Evolutionary conservation across 2,888 invertebrate genomes (phyloP), one percentile per base, ranked within the genome.

Genomic region (Meiosimyza platycephala): DNA sequence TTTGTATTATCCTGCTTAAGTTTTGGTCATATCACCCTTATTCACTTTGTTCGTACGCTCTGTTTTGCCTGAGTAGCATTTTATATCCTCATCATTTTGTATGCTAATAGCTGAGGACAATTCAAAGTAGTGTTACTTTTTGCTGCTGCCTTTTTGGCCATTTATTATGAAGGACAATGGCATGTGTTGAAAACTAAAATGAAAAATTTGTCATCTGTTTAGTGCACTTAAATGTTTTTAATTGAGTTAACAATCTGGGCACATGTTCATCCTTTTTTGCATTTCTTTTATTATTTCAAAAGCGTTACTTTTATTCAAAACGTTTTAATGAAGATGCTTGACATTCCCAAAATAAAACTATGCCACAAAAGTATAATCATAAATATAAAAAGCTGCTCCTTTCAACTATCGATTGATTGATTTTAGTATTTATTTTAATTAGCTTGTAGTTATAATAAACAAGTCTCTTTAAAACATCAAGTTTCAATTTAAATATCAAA

Each of bases 21-120:
- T 70, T 67, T 16, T 52, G n/a, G 50, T 16, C 28, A 65, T 18
- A 48, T 65, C 57, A 48, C 50, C 55, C 59, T 51, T 52, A 18
- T 72, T 62, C 70, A 71, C 52, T 51, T 73, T 71, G 70, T 72
- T 71, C 68, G 73, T 68, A 65, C 18, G 51, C 69, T 40, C 40
- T 40, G 11, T 40, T 40, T 18, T 62, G 18, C 72, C 54, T 72
- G 62, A 72, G 68, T 65, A 70, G 40, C 57, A 62, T 81, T 76
- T 84, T 79, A 82, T 79, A 79, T 82, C 40, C 6, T 40, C 82
- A 82, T 84, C 82, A 84, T 82, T 77, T 70, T 73, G 69, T 72
- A 77, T 76, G 75, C 75, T 77, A 79, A 79, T 76, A 40, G n/a
- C 54, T 63, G 15, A 48, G 55, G 63, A 13, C 18, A 59, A 64